These are phyloP conservation scores for Loxodonta africana DNA, from an alignment of 2,113 vertebrate species.

Conservation along the genomic window DNA sequence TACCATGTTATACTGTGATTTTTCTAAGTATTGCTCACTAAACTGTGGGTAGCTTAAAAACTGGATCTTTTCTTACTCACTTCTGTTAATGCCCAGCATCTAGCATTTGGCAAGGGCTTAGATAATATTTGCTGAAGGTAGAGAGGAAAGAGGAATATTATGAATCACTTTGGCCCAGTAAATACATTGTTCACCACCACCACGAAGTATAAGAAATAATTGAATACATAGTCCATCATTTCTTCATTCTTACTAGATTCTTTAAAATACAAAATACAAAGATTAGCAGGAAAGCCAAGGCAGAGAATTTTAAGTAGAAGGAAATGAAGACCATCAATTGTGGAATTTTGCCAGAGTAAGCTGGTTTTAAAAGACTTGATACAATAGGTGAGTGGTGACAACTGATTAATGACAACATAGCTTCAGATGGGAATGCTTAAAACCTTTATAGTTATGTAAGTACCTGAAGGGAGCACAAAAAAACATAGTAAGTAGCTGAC, in stretches of 20 bases:
- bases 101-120: neutral
- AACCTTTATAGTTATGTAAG: conserved; percentile 43
- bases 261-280: conserved; percentile 37
- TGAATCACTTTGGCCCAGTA: neutral
- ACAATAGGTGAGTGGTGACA: neutral
- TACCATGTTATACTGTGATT: neutral
- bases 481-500: conserved; percentile 37
- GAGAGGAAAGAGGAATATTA: neutral
- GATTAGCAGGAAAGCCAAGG: neutral
- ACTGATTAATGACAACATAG: neutral
- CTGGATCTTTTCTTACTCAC: neutral
- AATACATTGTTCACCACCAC: neutral
- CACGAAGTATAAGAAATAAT: neutral
- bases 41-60: neutral
- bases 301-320: neutral
- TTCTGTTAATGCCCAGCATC: neutral
- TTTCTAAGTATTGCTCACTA: neutral
- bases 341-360: neutral
- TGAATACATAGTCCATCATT: neutral
- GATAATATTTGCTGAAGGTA: neutral
- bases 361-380: neutral
- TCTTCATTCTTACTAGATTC: neutral
- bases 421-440: conserved; percentile 55
- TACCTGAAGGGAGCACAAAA: neutral
- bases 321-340: neutral